Conservation (phyloP, 2,888 invertebrate genomes). For the Heteromurus nitidus region DNA sequence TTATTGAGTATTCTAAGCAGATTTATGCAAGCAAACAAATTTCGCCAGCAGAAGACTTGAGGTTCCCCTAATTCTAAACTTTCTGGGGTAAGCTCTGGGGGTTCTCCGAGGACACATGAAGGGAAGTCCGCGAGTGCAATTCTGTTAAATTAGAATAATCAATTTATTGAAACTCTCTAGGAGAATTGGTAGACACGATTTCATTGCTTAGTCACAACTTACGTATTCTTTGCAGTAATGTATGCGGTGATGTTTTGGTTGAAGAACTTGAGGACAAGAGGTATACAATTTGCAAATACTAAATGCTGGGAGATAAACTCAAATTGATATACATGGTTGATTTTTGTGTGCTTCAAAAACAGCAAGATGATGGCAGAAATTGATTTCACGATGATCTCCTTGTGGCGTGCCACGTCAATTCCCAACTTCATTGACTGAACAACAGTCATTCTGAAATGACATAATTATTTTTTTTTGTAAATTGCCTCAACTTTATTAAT, state of each 20-base stretch:
- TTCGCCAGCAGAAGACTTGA: conserved; percentile 95
- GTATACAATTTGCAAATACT: conserved; percentile 99
- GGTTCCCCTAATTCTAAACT: conserved; percentile 90
- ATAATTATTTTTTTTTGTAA: too few relatives aligned
- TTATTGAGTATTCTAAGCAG: conserved; percentile 96
- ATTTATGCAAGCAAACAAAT: conserved; percentile 98
- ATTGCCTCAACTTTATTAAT: too few relatives aligned
- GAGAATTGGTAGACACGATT: too few relatives aligned
- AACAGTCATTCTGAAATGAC: conserved; percentile 86
- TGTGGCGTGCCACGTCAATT: conserved; percentile 98
- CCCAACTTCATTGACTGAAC: conserved; percentile 95
- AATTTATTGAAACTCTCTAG: too few relatives aligned
- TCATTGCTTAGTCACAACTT: conserved; percentile 73
- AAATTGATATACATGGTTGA: conserved; percentile 98
- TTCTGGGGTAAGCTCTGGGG: conserved; percentile 93
- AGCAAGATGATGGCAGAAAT: conserved; percentile 89
- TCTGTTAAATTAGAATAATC: conserved; percentile 75
- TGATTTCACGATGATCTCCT: conserved; percentile 75
- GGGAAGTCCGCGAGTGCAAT: conserved; percentile 89
- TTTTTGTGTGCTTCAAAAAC: conserved; percentile 96
- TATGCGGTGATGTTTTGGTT: conserved; percentile 98
- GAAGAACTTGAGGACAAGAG: conserved; percentile 97
- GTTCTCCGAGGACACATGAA: conserved; percentile 95
- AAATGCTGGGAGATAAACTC: conserved; percentile 99
- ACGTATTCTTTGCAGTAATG: conserved; percentile 86